Evolutionary conservation across 2,113 vertebrate genomes (phyloP), one percentile per base, ranked within the genome.

Genomic region (Sylvilagus bachmani): DNA sequence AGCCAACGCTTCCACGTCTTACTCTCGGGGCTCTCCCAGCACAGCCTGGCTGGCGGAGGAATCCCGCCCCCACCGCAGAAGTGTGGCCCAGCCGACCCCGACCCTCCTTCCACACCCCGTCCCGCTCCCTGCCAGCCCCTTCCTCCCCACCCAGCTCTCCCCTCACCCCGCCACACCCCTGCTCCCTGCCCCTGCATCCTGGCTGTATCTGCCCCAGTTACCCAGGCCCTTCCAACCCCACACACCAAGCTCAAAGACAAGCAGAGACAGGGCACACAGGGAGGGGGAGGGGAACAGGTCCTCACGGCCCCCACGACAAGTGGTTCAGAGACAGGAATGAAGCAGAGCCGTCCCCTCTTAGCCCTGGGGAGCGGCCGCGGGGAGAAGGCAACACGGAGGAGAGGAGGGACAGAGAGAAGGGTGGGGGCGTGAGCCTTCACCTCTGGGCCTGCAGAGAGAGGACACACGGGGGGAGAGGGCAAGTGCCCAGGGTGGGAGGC

Each of bases 161-260:
- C 38, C 31, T 21, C 44, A 44, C 44, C 44, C 44, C 44, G 44
- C 44, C 44, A 44, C 44, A 44, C 6, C 44, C 44, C 44, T 44
- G 44, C 27, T 27, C 82, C 29, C 36, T 0, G 1, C 0, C 17
- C 75, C 36, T 17, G 49, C 86, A 51, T 71, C 86, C 91, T 17
- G 27, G 58, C 19, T 49, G 31, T 44, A 53, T 64, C 33, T 31
- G 17, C 64, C 51, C 2, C 3, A 27, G 53, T 27, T 13, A 53
- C 87, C 80, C 75, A 58, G 44, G 12, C 22, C 84, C 77, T 58
- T 74, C 74, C 66, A 49, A 66, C 73, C 95, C 94, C n/a, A 67
- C 75, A 96, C 90, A 85, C 71, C 74, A 78, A 95, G 96, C 95
- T 94, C 93, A 22, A 74, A 89, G 95, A 97, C 96, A 96, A 95